Base-by-base conservation (phyloP, 1,140 invertebrate genomes). In the Reticulitermes speratus region DNA sequence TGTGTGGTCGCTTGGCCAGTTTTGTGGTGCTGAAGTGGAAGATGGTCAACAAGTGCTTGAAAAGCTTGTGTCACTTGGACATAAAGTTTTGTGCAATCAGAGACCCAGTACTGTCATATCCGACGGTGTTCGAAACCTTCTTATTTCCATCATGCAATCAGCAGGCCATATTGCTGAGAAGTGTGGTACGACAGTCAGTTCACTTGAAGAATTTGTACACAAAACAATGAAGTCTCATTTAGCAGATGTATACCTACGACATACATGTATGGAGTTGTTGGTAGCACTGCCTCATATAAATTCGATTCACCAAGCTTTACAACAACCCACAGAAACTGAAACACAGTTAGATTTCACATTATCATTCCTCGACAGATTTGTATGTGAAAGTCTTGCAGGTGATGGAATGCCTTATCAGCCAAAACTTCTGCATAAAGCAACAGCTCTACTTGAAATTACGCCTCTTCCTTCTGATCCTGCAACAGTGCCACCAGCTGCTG, bases 331-430 rank as follows among this genome's bases (percentile, higher is more conserved):
- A 16, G 21, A 44, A 12, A 52, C 21, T 84, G 32, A 84, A 84
- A 45, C 21, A 25, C 21, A 84, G 48, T 84, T 84, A 25, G 83
- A 84, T 11, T 84, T 84, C 19, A 84, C 83, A 44, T 84, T 84
- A 25, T 84, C 83, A 32, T 84, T 84, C 16, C 32, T 84, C 44
- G 83, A 84, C 32, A 52, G 8, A 84, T 84, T 44, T 84, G 83
- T 84, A n/a, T 84, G 83, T 19, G 32, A 84, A 12, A 84, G 83
- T 84, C 83, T 84, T 9, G 83, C 23, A 30, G 48, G 7, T 84
- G 19, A 32, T 25, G 83, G 21, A 52, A 8, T 30, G 32, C 83
- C 83, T 5, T 84, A 52, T 44, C 48, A 52, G 32, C 48, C 48
- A 1, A 44, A 84, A 32, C 44, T 84, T n/a, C 11, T 45, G 44